Conservation (phyloP, 2,888 invertebrate species). For the Cantharis flavilabris region DNA sequence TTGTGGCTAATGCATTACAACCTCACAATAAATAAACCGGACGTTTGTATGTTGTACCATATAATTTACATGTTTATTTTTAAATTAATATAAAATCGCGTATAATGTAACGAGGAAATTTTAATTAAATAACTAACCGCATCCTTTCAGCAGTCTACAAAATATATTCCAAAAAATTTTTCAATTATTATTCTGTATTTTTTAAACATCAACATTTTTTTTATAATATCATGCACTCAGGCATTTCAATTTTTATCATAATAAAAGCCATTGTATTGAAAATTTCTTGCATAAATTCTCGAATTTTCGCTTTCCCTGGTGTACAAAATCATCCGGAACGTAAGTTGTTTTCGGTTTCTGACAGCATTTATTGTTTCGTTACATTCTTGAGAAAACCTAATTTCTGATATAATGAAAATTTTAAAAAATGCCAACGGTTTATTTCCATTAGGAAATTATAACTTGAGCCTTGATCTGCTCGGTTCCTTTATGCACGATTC, state of each 20-base stretch:
- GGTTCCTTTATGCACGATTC: constrained; percentile 2
- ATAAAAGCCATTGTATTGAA: neutral
- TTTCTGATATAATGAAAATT: neutral
- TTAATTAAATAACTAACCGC: neutral
- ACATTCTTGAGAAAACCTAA: neutral
- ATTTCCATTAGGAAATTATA: neutral
- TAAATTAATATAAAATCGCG: neutral
- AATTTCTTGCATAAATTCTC: neutral
- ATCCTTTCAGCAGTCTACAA: neutral
- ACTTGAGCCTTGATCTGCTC: neutral
- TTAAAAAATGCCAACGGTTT: neutral
- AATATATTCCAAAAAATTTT: neutral
- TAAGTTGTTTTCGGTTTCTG: neutral
- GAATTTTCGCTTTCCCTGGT: neutral
- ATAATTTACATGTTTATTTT: constrained; percentile 17
- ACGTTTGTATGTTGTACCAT: neutral
- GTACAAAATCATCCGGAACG: neutral
- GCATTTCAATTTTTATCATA: neutral
- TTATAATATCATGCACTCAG: neutral
- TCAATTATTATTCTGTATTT: neutral
- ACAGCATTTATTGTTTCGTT: neutral
- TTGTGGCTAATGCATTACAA: constrained; percentile 35
- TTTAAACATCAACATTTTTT: neutral
- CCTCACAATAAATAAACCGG: constrained; percentile 30
- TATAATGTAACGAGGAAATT: neutral